Base-by-base conservation (phyloP, 2,113 vertebrate species). In the Oostethus manadensis region DNA sequence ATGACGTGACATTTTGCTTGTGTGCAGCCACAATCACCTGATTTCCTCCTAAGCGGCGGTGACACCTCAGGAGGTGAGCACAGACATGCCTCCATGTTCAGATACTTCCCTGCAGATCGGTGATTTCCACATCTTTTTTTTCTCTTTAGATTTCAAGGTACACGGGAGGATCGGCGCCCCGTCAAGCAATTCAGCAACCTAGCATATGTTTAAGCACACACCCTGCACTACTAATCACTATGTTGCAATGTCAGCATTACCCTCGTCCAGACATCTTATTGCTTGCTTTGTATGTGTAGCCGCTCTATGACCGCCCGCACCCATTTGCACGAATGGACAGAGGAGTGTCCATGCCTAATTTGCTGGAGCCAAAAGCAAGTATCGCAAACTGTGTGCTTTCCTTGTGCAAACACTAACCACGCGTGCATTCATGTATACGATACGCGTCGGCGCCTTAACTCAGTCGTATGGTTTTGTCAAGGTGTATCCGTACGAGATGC, bases 281-380 rank as follows among this genome's bases (percentile, higher is more conserved):
- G 59, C 64, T 86, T 86, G 81, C 86, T 87, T 33, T 90, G 50
- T 77, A 68, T 72, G 88, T 86, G 56, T 91, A 90, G 94, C 89
- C 84, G 75, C 86, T 84, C 86, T 87, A 90, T 90, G 95, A 94
- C 68, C 87, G 89, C 84, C 92, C 88, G 77, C 87, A 90, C 86
- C 90, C 91, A 71, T 90, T 90, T 70, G 84, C 90, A 88, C 90
- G 91, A 88, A 92, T 94, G 95, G 94, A 96, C 82, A 92, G 95
- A 87, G 95, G 96, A 59, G 89, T 93, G 47, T 99, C 96, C 68
- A 95, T 99, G 95, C 96, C 96, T 91, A 98, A 99, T 90, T 94
- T 99, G 92, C 86, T 96, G 94, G 94, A 99, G 80, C 89, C 91
- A 91, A 97, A 98, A 93, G 96, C 92, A 97, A 95, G 94, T 94